A percentile compares a stretch with the other conserved stretches of the same genome.
Evolutionary conservation across 2,113 vertebrate species (phyloP).

Genomic region (Chauna torquata): DNA sequence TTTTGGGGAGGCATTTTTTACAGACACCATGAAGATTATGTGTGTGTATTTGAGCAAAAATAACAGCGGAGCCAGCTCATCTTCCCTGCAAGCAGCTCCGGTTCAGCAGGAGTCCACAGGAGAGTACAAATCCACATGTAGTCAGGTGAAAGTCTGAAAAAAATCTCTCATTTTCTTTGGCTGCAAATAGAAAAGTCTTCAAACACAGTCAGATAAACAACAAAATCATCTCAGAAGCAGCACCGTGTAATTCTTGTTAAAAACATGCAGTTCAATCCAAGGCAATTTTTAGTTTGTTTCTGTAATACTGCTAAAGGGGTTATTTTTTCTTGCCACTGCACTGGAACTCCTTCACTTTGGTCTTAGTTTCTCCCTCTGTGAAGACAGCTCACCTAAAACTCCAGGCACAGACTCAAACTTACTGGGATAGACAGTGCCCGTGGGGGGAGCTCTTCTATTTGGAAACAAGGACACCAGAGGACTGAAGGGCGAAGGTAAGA

Average conservation of each 20-base stretch:
- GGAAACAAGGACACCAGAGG: neutral
- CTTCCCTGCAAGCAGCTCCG: neutral
- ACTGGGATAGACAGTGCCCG: neutral
- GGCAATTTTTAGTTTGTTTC: neutral
- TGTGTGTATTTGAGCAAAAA: conserved; percentile 13
- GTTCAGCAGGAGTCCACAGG: neutral
- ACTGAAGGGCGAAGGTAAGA: neutral
- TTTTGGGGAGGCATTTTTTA: neutral
- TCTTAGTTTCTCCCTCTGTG: neutral
- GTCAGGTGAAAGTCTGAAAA: neutral
- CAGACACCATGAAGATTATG: neutral
- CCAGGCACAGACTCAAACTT: neutral
- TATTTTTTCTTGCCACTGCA: neutral
- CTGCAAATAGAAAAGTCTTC: neutral
- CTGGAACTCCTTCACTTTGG: neutral
- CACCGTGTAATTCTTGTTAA: neutral
- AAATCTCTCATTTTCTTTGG: neutral
- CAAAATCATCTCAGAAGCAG: neutral
- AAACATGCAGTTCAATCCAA: neutral
- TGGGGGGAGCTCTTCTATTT: neutral
- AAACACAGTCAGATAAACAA: neutral
- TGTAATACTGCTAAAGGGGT: neutral
- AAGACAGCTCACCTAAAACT: neutral
- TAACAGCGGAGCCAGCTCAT: neutral
- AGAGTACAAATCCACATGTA: neutral